Percentiles rank a stretch among this genome's conserved stretches.
phyloP scores from a whole-genome alignment of 2,888 invertebrate genomes.

The Criorhina ranunculi region DNA sequence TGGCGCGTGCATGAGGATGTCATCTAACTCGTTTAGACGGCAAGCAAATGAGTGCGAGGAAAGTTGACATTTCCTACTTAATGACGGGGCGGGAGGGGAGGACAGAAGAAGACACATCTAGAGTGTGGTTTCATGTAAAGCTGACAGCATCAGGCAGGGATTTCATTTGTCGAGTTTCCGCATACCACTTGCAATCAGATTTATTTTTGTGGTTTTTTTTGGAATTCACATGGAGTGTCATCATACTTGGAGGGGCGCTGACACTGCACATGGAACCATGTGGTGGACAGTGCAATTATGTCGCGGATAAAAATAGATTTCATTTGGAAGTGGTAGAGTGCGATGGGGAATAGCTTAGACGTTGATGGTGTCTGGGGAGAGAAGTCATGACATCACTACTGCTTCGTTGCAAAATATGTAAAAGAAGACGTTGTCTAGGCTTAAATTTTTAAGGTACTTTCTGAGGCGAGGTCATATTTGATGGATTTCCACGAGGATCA shows the following conservation, averaged over 20 bases:
- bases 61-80: conserved; percentile 74
- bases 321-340: no score
- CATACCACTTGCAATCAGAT: conserved; percentile 47
- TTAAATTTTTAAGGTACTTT: no score
- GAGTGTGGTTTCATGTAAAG: conserved; percentile 52
- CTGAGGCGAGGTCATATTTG: no score
- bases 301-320: conserved; percentile 3
- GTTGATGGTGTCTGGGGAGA: no score
- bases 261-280: not conserved
- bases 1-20: conserved; percentile 62
- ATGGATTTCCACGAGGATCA: no score
- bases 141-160: conserved; percentile 55
- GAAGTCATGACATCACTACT: no score
- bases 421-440: no score
- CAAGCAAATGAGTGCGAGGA: conserved; percentile 27
- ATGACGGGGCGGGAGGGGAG: conserved; percentile 16
- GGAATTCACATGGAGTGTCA: conserved; percentile 38
- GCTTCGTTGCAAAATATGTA: no score
- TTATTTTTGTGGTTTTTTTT: conserved; percentile 33
- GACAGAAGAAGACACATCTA: not conserved
- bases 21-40: conserved; percentile 62
- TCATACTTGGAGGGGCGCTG: conserved; percentile 3
- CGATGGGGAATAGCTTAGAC: no score
- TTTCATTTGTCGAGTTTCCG: conserved; percentile 63
- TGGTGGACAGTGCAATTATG: conserved; percentile 7